Percentiles rank a stretch among this genome's conserved stretches.
These are phyloP conservation scores for Stenodema calcarata DNA, from an alignment of 2,888 invertebrate genomes.

Conservation along the genomic window DNA sequence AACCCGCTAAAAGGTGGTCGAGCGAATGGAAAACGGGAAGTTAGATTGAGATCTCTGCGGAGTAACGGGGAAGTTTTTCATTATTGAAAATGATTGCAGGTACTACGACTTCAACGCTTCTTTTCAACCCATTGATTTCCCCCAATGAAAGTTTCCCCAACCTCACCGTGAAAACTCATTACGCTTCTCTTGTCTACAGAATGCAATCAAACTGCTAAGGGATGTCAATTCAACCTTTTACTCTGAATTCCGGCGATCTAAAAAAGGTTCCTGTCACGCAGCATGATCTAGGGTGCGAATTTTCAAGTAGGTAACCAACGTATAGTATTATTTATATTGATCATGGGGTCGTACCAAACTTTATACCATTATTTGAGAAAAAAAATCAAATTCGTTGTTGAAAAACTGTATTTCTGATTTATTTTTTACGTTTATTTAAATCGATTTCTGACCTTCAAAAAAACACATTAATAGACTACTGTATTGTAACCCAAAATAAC, in stretches of 20 bases:
- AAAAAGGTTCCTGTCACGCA: no score
- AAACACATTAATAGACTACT: no score
- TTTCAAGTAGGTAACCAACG: no score
- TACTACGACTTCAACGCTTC: neutral
- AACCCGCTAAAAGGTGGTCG: neutral
- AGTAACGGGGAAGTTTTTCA: neutral
- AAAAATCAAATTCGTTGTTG: no score
- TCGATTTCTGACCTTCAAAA: no score
- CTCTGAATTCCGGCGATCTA: neutral
- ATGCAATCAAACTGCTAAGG: neutral
- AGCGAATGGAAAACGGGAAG: neutral
- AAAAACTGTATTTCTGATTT: no score
- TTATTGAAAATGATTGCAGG: neutral
- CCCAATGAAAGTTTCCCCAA: neutral
- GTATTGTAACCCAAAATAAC: no score
- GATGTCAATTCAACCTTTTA: neutral
- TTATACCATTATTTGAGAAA: no score
- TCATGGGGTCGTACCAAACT: no score
- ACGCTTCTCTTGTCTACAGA: neutral
- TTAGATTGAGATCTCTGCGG: neutral
- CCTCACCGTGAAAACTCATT: neutral
- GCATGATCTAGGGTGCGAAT: no score
- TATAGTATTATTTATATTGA: no score
- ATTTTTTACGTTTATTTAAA: no score
- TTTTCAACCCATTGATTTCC: neutral